Evolutionary conservation across 2,888 invertebrate genomes (phyloP), one percentile per base, ranked within the genome.

Genomic region (Camptogramma bilineatum): DNA sequence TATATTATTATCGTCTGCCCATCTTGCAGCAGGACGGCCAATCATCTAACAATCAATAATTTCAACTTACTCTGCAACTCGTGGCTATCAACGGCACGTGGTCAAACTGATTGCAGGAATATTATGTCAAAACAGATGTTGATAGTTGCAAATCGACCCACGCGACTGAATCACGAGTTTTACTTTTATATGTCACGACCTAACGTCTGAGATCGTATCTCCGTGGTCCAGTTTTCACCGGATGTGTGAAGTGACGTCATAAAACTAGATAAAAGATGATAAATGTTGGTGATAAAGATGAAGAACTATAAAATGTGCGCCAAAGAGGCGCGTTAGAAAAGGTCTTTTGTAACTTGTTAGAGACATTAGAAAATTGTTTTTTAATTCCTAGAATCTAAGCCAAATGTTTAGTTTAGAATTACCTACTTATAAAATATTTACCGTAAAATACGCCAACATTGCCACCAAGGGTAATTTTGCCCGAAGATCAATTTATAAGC

Each of bases 101-200:
- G 44, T 39, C 44, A 17, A 10, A 39, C 13, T 8, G 13, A 39
- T 3, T 44, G 7, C 17, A 44, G 1, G 16, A 44, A 44, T 44
- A 44, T 17, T 17, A 16, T 58, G 61, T 47, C 80, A 74, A 81
- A 84, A 78, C 77, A 78, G 74, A 69, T 70, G 68, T 67, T 69
- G 59, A 66, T 69, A 62, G 73, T 74, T 73, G 66, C 64, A 73
- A 75, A 81, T 78, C 79, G 75, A 73, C 80, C 83, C 80, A 84
- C 81, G 78, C 81, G 72, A 74, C 66, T 73, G 68, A 62, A 69
- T 54, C 70, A 68, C 70, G 68, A 63, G 63, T 62, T 46, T 17
- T 39, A 58, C 57, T 63, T 52, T 70, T 66, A 72, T 55, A 70
- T 16, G 68, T 66, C 70, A 72, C 68, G 71, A 72, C 63, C 44